Evolutionary conservation across 1,140 invertebrate species (phyloP), one percentile per base, ranked within the genome.

Genomic region (Mycetomoellerius zeteki): DNA sequence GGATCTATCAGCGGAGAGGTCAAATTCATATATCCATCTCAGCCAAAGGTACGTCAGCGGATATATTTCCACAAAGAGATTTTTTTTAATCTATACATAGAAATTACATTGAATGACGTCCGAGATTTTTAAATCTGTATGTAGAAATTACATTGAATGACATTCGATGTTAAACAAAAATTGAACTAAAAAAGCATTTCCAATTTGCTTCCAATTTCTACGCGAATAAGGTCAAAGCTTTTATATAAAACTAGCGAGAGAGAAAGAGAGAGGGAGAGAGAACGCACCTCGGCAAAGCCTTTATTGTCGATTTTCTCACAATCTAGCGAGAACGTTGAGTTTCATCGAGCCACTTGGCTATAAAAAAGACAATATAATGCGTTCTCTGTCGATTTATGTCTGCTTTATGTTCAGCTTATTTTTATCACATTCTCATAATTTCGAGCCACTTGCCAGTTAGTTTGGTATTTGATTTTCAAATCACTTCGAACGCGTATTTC

Each of bases 21-120:
- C 0, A 96, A 96, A 91, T 96, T 97, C 62, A 96, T 96, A 16
- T 96, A 97, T 93, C 97, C 97, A 16, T 96, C 95, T 30, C 94
- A 97, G 76, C 94, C 95, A 56, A 97, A 97, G 96, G 97, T 97
- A 92, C 19, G 3, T 60, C 2, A 14, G n/a, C 30, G 30, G 21
- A 24, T 37, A 3, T 37, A 54, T 37, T 71, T 14, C 19, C 3
- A 12, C 30, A 27, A 14, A 19, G 27, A 30, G 7, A 33, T 19
- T 8, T 56, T 52, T 80, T 21, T 69, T 27, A 81, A 71, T 81
- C 12, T 43, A 69, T 19, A 52, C 27, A 30, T 76, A 69, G 16
- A 37, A 81, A 71, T 37, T 16, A 80, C 62, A 33, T 47, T 4
- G 47, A 19, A 33, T n/a, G 14, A 56, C 27, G 7, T 60, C 16